A percentile compares a stretch with the other conserved stretches of the same genome.
phyloP scores from a whole-genome alignment of 2,797 vertebrate species.

The Danio jaintianensis region DNA sequence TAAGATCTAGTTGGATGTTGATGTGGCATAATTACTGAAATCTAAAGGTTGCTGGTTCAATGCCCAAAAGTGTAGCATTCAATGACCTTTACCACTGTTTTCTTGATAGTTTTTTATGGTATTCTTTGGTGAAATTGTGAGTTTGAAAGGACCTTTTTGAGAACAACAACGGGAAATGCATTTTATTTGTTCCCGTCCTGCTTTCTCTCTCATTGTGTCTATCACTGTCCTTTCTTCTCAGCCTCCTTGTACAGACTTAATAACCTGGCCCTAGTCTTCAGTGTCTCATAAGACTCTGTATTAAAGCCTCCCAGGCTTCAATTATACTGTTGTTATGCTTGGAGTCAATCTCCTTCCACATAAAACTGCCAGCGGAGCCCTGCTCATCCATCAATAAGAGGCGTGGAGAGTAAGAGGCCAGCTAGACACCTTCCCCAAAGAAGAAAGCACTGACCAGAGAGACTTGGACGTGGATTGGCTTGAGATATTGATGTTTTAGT shows the following conservation, averaged over 20 bases:
- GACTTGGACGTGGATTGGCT: neutral
- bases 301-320: slow-evolving; percentile 68
- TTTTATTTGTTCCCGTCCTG: neutral
- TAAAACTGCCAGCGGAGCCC: slow-evolving; percentile 71
- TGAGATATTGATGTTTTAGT: slow-evolving; percentile 34
- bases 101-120: neutral
- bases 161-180: neutral
- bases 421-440: slow-evolving; percentile 20
- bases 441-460: neutral
- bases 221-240: slow-evolving; percentile 9
- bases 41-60: neutral
- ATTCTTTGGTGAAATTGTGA: neutral
- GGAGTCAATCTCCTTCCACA: slow-evolving; percentile 75
- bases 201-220: slow-evolving; percentile 13
- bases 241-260: slow-evolving; percentile 57
- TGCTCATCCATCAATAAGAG: slow-evolving; percentile 51
- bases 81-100: neutral
- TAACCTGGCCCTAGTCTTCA: slow-evolving; percentile 54
- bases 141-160: neutral
- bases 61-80: neutral
- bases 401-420: neutral
- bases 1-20: slow-evolving; percentile 5
- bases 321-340: slow-evolving; percentile 76
- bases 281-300: slow-evolving; percentile 50
- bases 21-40: neutral